These are phyloP conservation scores for Phyllotreta striolata DNA, from an alignment of 2,888 invertebrate genomes.

Conservation along the genomic window DNA sequence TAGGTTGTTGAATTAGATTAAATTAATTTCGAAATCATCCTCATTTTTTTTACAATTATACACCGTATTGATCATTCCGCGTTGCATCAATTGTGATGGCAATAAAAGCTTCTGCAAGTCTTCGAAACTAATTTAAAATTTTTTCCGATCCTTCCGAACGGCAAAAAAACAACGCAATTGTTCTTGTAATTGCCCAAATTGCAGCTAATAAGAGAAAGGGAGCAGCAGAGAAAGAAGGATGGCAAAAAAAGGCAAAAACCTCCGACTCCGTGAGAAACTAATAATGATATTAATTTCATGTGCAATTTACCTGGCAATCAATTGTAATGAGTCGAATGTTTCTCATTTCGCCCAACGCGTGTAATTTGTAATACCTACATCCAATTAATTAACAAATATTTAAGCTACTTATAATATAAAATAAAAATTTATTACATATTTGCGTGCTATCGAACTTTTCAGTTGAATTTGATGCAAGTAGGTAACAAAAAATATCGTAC, in stretches of 20 bases:
- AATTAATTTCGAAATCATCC: too few species aligned
- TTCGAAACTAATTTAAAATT: constrained; percentile 30
- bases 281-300: constrained; percentile 39
- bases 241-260: constrained; percentile 7
- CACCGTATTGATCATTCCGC: too few species aligned
- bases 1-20: too few species aligned
- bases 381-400: too few species aligned
- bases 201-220: constrained; percentile 28
- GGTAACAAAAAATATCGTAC: not conserved
- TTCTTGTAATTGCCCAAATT: constrained; percentile 25
- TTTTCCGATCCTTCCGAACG: constrained; percentile 1
- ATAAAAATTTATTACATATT: too few species aligned
- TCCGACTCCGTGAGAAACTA: constrained; percentile 31
- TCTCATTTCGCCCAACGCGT: constrained; percentile 3
- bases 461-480: too few species aligned
- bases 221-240: not conserved
- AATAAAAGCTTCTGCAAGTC: constrained; percentile 30
- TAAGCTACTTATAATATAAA: too few species aligned
- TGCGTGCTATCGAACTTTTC: too few species aligned
- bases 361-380: constrained; percentile 9
- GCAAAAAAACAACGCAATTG: constrained; percentile 17
- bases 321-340: constrained; percentile 34
- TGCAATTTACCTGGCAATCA: constrained; percentile 30
- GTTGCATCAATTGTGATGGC: not conserved
- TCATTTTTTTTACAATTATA: too few species aligned